A percentile compares a stretch with the other conserved stretches of the same genome.
Evolutionary conservation across 2,888 invertebrate species (phyloP).

Genomic region (Nezara viridula): DNA sequence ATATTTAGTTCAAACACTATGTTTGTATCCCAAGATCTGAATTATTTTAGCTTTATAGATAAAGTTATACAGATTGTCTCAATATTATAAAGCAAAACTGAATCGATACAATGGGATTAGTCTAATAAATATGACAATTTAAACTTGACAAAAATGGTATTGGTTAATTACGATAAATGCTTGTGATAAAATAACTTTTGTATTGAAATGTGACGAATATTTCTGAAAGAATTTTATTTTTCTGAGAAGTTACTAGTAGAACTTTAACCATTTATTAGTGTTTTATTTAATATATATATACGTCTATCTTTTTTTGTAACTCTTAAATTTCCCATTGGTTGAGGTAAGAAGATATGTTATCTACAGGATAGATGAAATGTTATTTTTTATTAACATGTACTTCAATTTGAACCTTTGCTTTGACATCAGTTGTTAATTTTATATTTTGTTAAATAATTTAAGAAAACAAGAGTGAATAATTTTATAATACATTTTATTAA

Average conservation of each 20-base stretch:
- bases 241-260: neutral
- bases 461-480: constrained; percentile 1
- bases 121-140: neutral
- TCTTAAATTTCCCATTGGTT: neutral
- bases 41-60: neutral
- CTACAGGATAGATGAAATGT: neutral
- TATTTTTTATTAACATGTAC: neutral
- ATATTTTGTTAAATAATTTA: neutral
- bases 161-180: neutral
- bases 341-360: neutral
- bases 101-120: neutral
- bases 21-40: constrained; percentile 1
- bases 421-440: neutral
- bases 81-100: neutral
- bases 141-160: neutral
- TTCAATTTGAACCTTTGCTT: neutral
- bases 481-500: constrained; percentile 48
- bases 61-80: neutral
- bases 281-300: neutral
- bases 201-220: neutral
- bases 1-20: neutral
- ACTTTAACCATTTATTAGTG: neutral
- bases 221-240: neutral
- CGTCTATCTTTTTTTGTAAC: neutral
- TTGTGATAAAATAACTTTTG: neutral